Percentiles rank a stretch among this genome's conserved stretches.
phyloP scores from a whole-genome alignment of 2,797 vertebrate species.

The Myotis daubentonii region DNA sequence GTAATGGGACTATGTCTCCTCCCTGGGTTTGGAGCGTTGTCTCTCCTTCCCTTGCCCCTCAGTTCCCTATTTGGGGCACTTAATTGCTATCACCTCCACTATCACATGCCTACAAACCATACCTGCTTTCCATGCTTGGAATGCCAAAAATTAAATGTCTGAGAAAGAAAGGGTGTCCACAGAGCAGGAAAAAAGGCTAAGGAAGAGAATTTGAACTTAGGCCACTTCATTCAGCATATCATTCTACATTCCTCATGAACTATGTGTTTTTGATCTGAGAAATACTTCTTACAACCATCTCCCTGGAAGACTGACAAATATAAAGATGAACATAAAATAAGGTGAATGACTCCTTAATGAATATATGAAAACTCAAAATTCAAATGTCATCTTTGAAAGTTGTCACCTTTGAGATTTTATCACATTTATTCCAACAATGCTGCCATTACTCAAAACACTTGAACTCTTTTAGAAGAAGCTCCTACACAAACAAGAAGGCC shows the following conservation, averaged over 20 bases:
- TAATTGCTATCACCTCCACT: neutral
- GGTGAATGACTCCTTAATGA: neutral
- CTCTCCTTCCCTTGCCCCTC: neutral
- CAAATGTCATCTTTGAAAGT: conserved; percentile 36
- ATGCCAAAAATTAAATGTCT: conserved; percentile 50
- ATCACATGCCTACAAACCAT: neutral
- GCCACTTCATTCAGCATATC: conserved; percentile 1
- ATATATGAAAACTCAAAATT: conserved; percentile 29
- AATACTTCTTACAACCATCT: neutral
- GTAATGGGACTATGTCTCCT: neutral
- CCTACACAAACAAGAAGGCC: neutral
- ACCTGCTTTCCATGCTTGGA: neutral
- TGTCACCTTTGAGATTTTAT: conserved; percentile 35
- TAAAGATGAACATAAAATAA: conserved; percentile 44
- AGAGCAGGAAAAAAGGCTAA: neutral
- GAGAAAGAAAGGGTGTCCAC: conserved; percentile 3
- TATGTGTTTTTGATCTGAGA: neutral
- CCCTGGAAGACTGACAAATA: neutral
- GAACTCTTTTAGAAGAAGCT: conserved; percentile 37
- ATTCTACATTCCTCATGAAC: conserved; percentile 4
- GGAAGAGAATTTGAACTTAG: neutral
- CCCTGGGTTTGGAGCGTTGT: neutral
- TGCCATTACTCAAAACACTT: conserved; percentile 24
- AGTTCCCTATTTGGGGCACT: neutral
- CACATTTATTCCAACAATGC: neutral